Conservation (phyloP, 2,113 vertebrate genomes). For the Hippocampus abdominalis region DNA sequence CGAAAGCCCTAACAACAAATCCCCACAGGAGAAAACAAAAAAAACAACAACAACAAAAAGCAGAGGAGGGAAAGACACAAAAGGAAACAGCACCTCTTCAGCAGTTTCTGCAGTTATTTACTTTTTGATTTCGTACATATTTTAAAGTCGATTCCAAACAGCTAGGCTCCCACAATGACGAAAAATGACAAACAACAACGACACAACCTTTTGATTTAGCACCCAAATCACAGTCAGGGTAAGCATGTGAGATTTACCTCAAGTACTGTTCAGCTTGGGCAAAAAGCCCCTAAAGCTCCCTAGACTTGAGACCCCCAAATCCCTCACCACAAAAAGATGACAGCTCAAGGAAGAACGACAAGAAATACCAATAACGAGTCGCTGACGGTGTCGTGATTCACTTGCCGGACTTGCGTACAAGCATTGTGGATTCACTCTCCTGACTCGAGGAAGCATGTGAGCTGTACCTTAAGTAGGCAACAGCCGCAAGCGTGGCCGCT, state of each 20-base stretch:
- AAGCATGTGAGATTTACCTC: no score
- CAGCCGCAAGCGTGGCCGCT: constrained; percentile 67
- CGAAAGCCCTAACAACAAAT: constrained; percentile 6
- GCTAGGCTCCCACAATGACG: neutral
- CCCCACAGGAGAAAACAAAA: neutral
- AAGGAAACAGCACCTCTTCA: constrained; percentile 3
- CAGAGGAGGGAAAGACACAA: neutral
- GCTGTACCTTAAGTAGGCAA: constrained; percentile 57
- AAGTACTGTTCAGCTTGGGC: no score
- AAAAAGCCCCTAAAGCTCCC: no score
- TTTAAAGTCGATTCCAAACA: constrained; percentile 4
- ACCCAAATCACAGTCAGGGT: no score
- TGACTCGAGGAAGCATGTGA: constrained; percentile 51
- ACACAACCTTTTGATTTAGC: no score
- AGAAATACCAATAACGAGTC: no score
- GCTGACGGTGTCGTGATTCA: neutral
- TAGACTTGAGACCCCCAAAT: no score
- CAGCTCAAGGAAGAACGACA: no score
- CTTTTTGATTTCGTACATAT: neutral
- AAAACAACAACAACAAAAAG: neutral
- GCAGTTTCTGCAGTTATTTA: constrained; percentile 1
- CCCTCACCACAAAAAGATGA: no score
- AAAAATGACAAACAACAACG: neutral
- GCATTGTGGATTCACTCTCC: neutral
- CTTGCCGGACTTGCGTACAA: neutral